Percentiles rank a stretch among this genome's conserved stretches.
phyloP scores from a whole-genome alignment of 35 echinoderm and acorn worm species.

The Heliocidaris erythrogramma region DNA sequence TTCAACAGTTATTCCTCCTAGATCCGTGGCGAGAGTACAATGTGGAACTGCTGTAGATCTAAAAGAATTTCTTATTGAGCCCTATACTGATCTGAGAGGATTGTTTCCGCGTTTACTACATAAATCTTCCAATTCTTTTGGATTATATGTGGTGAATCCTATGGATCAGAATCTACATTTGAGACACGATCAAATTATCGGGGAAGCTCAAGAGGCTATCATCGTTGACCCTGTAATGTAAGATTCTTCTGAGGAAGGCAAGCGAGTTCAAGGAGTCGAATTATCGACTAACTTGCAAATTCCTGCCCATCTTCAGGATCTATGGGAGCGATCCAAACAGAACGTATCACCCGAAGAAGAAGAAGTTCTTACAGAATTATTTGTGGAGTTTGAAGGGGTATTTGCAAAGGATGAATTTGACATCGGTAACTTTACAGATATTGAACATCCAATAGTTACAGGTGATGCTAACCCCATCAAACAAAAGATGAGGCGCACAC shows the following conservation, averaged over 20 bases:
- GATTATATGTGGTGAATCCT: background rate
- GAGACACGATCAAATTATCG: background rate
- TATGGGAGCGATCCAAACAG: no score
- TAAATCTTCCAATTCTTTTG: background rate
- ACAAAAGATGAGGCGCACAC: no score
- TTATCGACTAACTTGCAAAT: no score
- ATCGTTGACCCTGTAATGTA: background rate
- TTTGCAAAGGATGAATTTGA: background rate
- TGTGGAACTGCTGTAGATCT: background rate
- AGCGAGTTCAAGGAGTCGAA: no score
- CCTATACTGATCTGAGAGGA: background rate
- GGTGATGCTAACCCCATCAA: no score
- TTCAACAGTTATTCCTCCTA: background rate
- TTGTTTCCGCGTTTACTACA: background rate
- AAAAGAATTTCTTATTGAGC: background rate
- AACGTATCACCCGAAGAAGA: no score
- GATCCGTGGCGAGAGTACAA: background rate
- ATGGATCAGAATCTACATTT: background rate
- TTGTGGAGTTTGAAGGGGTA: background rate
- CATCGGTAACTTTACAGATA: background rate
- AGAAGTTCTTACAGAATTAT: conserved; percentile 3
- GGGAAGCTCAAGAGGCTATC: no score
- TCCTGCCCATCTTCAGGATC: no score
- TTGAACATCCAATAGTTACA: background rate
- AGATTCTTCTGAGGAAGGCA: background rate